Evolutionary conservation across 1,140 invertebrate species (phyloP).

Genomic region (Drosophila ficusphila): DNA sequence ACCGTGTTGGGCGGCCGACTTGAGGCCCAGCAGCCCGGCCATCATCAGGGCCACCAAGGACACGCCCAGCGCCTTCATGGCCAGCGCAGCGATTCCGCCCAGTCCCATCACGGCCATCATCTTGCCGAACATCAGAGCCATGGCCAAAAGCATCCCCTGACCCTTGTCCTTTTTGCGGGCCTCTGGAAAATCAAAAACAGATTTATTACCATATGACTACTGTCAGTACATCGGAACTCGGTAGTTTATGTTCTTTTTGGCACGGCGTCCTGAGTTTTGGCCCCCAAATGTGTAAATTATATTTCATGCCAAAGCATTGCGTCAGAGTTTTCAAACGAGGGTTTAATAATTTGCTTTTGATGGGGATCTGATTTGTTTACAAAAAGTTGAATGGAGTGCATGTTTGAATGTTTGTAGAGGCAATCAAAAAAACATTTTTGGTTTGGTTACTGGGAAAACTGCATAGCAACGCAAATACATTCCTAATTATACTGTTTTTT

Average conservation of each 20-base stretch:
- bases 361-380: background rate
- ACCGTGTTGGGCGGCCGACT: conserved; percentile 87
- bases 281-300: too few relatives aligned
- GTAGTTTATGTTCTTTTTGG: background rate
- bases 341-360: background rate
- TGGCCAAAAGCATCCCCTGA: conserved; percentile 86
- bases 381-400: background rate
- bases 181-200: conserved; percentile 77
- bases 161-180: conserved; percentile 86
- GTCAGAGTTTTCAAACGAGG: background rate
- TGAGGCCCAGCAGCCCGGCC: conserved; percentile 89
- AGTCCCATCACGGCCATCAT: conserved; percentile 89
- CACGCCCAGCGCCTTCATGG: conserved; percentile 89
- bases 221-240: conserved; percentile 1
- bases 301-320: background rate
- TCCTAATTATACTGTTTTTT: too few relatives aligned
- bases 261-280: background rate
- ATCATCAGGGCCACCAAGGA: conserved; percentile 90
- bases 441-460: background rate
- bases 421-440: background rate
- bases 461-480: background rate
- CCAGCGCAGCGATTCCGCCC: conserved; percentile 88
- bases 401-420: background rate
- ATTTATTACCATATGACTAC: conserved; percentile 25
- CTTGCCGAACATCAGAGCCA: conserved; percentile 90